Evolutionary conservation across 2,113 vertebrate species (phyloP).

Genomic region (Hemibagrus wyckioides): DNA sequence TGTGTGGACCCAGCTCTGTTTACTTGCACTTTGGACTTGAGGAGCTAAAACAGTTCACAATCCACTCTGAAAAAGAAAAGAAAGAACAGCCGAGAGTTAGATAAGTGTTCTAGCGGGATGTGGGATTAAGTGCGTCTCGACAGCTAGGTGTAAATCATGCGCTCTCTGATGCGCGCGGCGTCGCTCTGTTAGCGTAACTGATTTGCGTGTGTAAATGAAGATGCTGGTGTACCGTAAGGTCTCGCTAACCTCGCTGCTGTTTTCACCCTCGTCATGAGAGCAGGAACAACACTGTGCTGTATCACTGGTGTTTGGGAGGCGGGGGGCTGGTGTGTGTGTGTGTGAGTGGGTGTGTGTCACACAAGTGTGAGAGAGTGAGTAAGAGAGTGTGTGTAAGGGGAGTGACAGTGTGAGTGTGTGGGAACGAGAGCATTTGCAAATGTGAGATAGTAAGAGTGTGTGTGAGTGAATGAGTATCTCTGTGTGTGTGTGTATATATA

Average conservation of each 20-base stretch:
- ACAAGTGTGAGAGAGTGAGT: no score
- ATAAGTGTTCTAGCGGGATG: neutral
- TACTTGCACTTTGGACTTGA: constrained; percentile 45
- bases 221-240: neutral
- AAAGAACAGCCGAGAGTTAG: no score
- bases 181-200: constrained; percentile 35
- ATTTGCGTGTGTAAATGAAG: constrained; percentile 45
- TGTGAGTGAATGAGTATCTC: no score
- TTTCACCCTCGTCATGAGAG: neutral
- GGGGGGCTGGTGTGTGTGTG: no score
- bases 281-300: neutral
- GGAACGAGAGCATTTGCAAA: no score
- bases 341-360: no score
- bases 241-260: neutral
- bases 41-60: neutral
- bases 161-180: neutral
- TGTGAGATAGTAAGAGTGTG: no score
- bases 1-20: constrained; percentile 31
- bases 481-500: no score
- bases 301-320: neutral
- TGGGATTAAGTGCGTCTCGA: neutral
- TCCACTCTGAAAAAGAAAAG: neutral
- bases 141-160: constrained; percentile 32
- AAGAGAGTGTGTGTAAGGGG: no score
- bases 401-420: no score